phyloP scores from a whole-genome alignment of 30 jellyfish, hydroid and myxozoan genomes.

The Haliclystus octoradiatus region DNA sequence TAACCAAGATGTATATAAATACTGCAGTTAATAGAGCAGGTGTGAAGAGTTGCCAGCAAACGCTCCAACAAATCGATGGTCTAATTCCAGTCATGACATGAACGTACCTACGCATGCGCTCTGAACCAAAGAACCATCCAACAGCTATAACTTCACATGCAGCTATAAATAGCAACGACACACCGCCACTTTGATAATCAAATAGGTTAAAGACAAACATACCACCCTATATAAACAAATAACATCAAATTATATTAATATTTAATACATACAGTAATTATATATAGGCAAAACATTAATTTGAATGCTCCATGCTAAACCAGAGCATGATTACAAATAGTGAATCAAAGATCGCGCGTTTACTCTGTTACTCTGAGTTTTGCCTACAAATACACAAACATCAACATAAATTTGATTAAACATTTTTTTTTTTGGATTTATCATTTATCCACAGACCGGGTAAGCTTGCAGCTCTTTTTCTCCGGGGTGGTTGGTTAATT shows the following conservation, averaged over 20 bases:
- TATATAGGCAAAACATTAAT: too few species aligned
- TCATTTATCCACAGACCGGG: too few species aligned
- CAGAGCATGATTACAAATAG: too few species aligned
- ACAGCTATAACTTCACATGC: slow-evolving; percentile 57
- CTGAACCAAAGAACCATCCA: slow-evolving; percentile 88
- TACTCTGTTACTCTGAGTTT: too few species aligned
- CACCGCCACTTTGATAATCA: slow-evolving; percentile 82
- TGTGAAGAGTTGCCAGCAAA: slow-evolving; percentile 73
- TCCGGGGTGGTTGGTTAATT: too few species aligned
- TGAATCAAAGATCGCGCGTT: too few species aligned
- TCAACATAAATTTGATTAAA: neutral
- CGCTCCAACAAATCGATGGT: slow-evolving; percentile 87
- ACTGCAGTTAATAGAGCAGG: slow-evolving; percentile 43
- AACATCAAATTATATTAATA: neutral
- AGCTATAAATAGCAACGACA: slow-evolving; percentile 71
- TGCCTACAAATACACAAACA: too few species aligned
- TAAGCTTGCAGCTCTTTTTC: too few species aligned
- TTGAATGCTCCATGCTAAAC: too few species aligned
- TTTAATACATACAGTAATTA: too few species aligned
- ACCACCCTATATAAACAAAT: slow-evolving; percentile 55
- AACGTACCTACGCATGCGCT: slow-evolving; percentile 51
- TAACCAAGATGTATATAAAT: slow-evolving; percentile 24
- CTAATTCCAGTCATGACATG: slow-evolving; percentile 73
- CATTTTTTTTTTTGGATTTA: too few species aligned
- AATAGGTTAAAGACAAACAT: slow-evolving; percentile 59